phyloP scores from a whole-genome alignment of 2,113 vertebrate genomes.

The Notiomystis cincta region DNA sequence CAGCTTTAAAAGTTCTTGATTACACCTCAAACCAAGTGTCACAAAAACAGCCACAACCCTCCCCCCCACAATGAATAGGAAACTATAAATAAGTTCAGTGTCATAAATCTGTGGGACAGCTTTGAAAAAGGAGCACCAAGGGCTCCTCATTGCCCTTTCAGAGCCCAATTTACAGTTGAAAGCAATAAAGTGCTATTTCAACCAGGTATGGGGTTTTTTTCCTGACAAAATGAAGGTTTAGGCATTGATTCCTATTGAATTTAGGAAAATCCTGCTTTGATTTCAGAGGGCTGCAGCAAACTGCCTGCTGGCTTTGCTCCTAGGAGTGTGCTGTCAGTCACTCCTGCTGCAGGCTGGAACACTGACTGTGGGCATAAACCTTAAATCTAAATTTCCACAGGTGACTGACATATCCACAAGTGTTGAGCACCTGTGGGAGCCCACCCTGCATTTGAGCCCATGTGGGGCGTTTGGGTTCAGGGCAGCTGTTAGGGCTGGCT shows the following conservation, averaged over 20 bases:
- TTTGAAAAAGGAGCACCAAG: not conserved
- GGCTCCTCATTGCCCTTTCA: not conserved
- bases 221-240: not conserved
- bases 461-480: not conserved
- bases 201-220: not conserved
- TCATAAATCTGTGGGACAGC: not conserved
- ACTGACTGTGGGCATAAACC: not conserved
- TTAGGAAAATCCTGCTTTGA: not conserved
- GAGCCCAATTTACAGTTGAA: not conserved
- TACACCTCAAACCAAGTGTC: not conserved
- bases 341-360: not conserved
- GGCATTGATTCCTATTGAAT: not conserved
- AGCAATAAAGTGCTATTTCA: not conserved
- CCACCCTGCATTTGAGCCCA: not conserved
- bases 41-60: not conserved
- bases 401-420: not conserved
- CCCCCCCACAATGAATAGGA: not conserved
- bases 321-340: rapidly evolving
- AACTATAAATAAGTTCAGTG: not conserved
- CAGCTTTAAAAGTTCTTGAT: not conserved
- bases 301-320: not conserved
- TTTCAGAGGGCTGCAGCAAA: not conserved
- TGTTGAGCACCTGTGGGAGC: not conserved
- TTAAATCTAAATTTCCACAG: not conserved
- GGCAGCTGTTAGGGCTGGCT: too few species aligned